phyloP scores from a whole-genome alignment of 2,797 vertebrate species.

The Periophthalmus magnuspinnatus region DNA sequence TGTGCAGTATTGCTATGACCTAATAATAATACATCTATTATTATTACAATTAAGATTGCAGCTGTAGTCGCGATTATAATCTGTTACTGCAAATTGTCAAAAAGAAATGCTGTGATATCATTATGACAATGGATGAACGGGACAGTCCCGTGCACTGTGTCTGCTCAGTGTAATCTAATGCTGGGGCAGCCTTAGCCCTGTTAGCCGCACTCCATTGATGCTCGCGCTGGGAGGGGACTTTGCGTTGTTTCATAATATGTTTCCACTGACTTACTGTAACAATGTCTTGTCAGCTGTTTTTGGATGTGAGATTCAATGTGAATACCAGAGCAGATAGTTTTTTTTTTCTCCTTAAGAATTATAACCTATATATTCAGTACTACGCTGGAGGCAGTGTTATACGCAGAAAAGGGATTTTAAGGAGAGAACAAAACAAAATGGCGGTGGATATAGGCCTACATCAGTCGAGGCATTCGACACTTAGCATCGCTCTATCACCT shows the following conservation, averaged over 20 bases:
- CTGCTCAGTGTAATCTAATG: not conserved
- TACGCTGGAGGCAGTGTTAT: not conserved
- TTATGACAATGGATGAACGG: not conserved
- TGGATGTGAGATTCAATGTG: constrained; percentile 1
- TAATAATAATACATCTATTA: not conserved
- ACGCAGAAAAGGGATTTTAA: constrained; percentile 52
- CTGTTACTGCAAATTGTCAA: not conserved
- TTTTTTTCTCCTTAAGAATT: not conserved
- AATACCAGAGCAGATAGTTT: not conserved
- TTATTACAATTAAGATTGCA: not conserved
- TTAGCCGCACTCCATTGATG: constrained; percentile 59
- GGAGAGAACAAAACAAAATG: constrained; percentile 84
- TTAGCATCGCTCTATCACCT: not conserved
- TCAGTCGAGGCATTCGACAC: constrained; percentile 11
- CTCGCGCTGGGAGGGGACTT: constrained; percentile 64
- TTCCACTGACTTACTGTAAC: constrained; percentile 29
- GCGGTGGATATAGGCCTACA: constrained; percentile 70
- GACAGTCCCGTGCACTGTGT: not conserved
- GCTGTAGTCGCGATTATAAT: not conserved
- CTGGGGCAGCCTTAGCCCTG: constrained; percentile 29
- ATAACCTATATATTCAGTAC: fast-evolving
- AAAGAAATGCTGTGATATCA: not conserved
- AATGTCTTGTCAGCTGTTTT: not conserved
- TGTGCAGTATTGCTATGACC: not conserved
- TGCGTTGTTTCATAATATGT: constrained; percentile 71